phyloP scores from a whole-genome alignment of 2,113 vertebrate species.

The Bungarus multicinctus region DNA sequence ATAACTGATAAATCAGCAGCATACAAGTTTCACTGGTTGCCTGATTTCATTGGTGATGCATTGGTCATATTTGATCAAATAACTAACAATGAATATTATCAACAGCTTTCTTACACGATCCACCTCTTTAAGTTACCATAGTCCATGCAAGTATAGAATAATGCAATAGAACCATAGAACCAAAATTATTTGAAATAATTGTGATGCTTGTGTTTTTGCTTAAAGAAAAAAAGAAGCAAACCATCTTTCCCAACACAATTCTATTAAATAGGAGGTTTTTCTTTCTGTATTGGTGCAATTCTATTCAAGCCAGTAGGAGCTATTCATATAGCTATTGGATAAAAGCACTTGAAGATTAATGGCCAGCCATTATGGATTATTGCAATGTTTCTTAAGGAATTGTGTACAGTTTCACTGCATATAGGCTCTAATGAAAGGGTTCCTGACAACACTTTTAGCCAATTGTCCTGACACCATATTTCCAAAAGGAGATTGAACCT shows the following conservation, averaged over 20 bases:
- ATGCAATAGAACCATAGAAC: background rate
- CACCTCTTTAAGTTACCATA: background rate
- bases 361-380: constrained; percentile 38
- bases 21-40: background rate
- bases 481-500: constrained; percentile 48
- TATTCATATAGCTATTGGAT: constrained; percentile 24
- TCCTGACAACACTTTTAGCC: constrained; percentile 53
- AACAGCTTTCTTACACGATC: background rate
- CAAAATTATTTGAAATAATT: background rate
- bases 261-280: constrained; percentile 19
- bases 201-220: background rate
- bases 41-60: background rate
- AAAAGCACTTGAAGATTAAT: constrained; percentile 32
- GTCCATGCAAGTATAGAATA: background rate
- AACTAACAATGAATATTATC: background rate
- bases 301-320: background rate
- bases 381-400: constrained; percentile 49
- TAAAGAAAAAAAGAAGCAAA: background rate
- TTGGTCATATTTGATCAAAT: background rate
- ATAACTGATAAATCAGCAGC: background rate
- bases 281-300: background rate
- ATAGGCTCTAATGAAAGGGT: constrained; percentile 52
- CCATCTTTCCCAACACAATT: constrained; percentile 9
- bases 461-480: constrained; percentile 54
- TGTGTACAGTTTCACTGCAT: constrained; percentile 40